These are phyloP conservation scores for Papilio xuthus DNA, from an alignment of 1,140 invertebrate species.

Conservation along the genomic window DNA sequence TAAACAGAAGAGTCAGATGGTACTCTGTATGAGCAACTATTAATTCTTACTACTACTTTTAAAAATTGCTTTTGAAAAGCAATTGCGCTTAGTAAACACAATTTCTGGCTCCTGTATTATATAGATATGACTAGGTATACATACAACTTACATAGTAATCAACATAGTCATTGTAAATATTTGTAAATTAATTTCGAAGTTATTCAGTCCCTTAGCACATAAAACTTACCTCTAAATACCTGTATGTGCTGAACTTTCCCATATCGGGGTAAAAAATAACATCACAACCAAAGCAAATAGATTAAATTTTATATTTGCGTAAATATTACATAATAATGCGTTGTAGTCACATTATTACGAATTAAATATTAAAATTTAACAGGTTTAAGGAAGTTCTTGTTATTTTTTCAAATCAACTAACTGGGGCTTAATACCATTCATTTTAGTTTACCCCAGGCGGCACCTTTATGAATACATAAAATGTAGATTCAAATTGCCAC, in stretches of 20 bases:
- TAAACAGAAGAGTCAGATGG: too few species aligned
- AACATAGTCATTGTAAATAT: background rate
- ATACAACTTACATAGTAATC: background rate
- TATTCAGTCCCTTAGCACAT: background rate
- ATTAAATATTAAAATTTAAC: background rate
- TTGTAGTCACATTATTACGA: background rate
- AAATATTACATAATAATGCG: background rate
- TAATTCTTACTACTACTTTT: too few species aligned
- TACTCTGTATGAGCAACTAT: too few species aligned
- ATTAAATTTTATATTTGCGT: constrained; percentile 13
- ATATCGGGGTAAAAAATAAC: constrained; percentile 71
- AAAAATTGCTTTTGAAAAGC: too few species aligned
- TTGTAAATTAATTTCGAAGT: background rate
- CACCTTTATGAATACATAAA: background rate
- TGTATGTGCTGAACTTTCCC: constrained; percentile 81
- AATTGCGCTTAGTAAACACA: too few species aligned
- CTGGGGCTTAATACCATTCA: background rate
- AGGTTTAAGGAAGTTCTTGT: background rate
- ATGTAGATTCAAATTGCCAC: background rate
- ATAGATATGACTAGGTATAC: background rate
- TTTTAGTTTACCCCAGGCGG: background rate
- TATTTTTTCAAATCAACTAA: background rate
- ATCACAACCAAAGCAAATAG: constrained; percentile 66
- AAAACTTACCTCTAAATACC: constrained; percentile 79
- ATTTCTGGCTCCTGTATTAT: too few species aligned